A percentile compares a stretch with the other conserved stretches of the same genome.
Evolutionary conservation across 2,797 vertebrate species (phyloP).

Genomic region (Coilia nasus): DNA sequence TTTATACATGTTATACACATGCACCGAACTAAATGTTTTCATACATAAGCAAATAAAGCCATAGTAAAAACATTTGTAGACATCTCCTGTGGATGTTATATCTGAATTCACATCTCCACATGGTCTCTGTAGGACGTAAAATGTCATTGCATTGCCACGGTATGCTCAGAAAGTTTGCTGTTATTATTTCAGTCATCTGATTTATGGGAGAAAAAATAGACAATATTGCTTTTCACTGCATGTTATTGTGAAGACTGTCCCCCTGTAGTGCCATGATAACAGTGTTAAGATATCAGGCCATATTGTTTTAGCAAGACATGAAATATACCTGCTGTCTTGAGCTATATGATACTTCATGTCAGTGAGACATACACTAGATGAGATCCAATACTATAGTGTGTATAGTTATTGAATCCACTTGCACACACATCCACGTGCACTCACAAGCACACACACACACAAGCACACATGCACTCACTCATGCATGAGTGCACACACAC

Average conservation of each 20-base stretch:
- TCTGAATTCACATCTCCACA: not conserved
- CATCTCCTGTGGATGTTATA: not conserved
- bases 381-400: not conserved
- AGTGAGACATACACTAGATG: not conserved
- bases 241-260: not conserved
- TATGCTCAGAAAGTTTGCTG: not conserved
- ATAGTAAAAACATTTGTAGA: not conserved
- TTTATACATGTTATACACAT: no score
- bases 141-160: not conserved
- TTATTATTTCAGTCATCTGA: not conserved
- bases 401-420: not conserved
- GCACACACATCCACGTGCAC: not conserved
- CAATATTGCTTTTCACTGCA: not conserved
- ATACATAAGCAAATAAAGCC: no score
- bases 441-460: not conserved
- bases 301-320: not conserved
- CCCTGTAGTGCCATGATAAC: not conserved
- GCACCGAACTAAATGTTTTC: not conserved
- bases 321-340: not conserved
- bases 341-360: not conserved
- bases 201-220: not conserved
- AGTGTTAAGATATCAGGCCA: not conserved
- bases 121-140: not conserved
- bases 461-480: not conserved
- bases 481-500: not conserved